Evolutionary conservation across 2,113 vertebrate genomes (phyloP).

Genomic region (Desmodus rotundus): DNA sequence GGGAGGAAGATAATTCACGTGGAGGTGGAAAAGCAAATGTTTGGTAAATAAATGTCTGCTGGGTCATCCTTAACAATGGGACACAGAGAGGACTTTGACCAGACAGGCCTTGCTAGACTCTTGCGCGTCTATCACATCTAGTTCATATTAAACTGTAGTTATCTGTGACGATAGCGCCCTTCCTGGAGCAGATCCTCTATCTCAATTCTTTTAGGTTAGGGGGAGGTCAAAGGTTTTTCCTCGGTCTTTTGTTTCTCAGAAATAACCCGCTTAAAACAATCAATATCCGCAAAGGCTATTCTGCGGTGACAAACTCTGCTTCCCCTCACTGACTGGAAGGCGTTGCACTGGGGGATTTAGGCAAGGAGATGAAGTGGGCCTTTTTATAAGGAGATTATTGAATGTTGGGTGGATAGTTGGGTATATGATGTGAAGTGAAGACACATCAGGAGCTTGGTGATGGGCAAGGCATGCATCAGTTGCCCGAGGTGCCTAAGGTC

Average conservation of each 20-base stretch:
- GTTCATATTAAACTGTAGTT: neutral
- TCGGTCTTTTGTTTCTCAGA: neutral
- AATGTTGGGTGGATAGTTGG: neutral
- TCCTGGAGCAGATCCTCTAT: neutral
- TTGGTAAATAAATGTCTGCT: neutral
- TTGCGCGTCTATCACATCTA: neutral
- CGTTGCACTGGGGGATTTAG: neutral
- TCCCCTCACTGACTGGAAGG: neutral
- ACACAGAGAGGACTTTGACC: neutral
- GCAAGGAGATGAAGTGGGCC: neutral
- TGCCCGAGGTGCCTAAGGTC: rapidly evolving
- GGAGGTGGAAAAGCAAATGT: neutral
- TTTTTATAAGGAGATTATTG: neutral
- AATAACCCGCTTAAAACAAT: neutral
- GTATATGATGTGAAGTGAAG: neutral
- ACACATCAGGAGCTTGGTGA: neutral
- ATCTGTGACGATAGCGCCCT: neutral
- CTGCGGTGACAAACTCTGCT: too few relatives aligned
- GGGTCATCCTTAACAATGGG: neutral
- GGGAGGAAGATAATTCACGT: neutral
- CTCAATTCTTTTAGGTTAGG: neutral
- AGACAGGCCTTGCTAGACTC: neutral
- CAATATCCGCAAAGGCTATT: neutral
- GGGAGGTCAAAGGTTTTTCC: neutral
- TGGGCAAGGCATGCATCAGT: neutral